Base-by-base conservation (phyloP, 2,888 invertebrate genomes). In the Dendrolimus pini region DNA sequence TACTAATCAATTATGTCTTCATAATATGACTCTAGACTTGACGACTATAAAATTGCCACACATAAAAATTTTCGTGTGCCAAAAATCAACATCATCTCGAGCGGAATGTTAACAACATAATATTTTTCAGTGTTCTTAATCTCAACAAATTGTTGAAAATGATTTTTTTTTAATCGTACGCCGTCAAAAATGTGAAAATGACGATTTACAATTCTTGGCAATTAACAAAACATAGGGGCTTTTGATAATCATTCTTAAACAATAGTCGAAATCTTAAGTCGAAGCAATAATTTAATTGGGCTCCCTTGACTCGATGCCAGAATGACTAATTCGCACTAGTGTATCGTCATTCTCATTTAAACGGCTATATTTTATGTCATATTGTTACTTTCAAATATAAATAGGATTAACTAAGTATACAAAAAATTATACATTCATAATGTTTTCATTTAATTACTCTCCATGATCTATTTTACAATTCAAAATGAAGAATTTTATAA, bases 21-120 rank as follows among this genome's bases (percentile, higher is more conserved):
- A 81, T 83, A 83, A 82, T 83, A 85, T 82, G 80, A 82, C 71
- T 81, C 74, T 79, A 76, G 76, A 82, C 82, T 80, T 81, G 80
- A 83, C 77, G 78, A 81, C 81, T 83, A 80, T 84, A 80, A 87
- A 84, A 85, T 84, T 77, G 75, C 80, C 75, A 74, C 83, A 82
- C 77, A 83, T 82, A 80, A 84, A 69, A 81, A 74, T 78, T 76
- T 77, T 72, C 75, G 73, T 71, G 85, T 87, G 89, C 88, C 86
- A 87, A 89, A 88, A 84, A 75, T 83, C 85, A 83, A 84, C 82
- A 82, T 82, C 80, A 81, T 80, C 78, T 72, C 79, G 65, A 71
- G 69, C 69, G 83, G 87, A 88, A 89, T 88, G 85, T 85, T 83
- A 85, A 88, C 78, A 88, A 82, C 85, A 85, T 81, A 82, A 88